phyloP scores from a whole-genome alignment of 2,113 vertebrate species.

The Chaetops frenatus region DNA sequence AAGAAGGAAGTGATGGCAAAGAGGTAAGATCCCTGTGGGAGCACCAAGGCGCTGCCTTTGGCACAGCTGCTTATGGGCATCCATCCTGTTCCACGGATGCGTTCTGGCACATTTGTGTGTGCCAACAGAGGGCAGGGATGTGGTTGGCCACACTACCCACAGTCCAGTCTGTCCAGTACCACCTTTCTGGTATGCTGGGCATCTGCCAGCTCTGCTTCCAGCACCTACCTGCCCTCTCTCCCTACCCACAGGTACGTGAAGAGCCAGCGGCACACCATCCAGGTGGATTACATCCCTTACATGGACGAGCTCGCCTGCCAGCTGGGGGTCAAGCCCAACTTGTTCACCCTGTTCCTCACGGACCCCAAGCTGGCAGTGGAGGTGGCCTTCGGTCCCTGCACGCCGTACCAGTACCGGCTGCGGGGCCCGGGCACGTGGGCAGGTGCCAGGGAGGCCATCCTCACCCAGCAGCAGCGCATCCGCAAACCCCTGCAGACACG shows the following conservation, averaged over 20 bases:
- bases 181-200: accelerated
- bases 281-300: slow-evolving; percentile 81
- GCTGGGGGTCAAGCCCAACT: slow-evolving; percentile 73
- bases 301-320: slow-evolving; percentile 80
- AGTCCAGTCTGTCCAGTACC: accelerated
- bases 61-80: not conserved
- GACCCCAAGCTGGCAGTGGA: slow-evolving; percentile 75
- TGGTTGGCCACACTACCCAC: accelerated
- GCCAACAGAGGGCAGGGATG: not conserved
- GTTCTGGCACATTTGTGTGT: accelerated
- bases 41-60: not conserved
- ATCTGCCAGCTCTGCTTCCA: slow-evolving; percentile 61
- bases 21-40: not conserved
- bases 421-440: slow-evolving; percentile 74
- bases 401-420: slow-evolving; percentile 80
- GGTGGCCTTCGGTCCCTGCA: slow-evolving; percentile 73
- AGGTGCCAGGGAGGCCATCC: slow-evolving; percentile 71
- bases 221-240: slow-evolving; percentile 22
- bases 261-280: slow-evolving; percentile 78
- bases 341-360: slow-evolving; percentile 67
- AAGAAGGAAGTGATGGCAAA: slow-evolving; percentile 24
- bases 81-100: accelerated
- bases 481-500: slow-evolving; percentile 72
- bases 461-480: slow-evolving; percentile 77
- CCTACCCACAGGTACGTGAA: slow-evolving; percentile 43